phyloP scores from a whole-genome alignment of 2,797 vertebrate genomes.

The Alouatta caraya region DNA sequence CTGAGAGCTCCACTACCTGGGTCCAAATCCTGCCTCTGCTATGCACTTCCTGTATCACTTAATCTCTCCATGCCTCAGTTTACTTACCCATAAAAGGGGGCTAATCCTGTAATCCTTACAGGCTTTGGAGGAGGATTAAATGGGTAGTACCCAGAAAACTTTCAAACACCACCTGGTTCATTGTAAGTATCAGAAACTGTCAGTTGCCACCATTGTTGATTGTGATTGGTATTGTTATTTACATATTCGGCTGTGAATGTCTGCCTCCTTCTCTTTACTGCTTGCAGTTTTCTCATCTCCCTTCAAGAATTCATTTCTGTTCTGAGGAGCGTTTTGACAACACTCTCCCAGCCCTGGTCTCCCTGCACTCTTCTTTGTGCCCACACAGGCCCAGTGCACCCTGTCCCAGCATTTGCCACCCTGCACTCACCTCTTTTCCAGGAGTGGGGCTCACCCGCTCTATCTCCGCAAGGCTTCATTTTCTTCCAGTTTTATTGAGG shows the following conservation, averaged over 20 bases:
- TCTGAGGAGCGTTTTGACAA: no score
- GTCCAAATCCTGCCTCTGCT: background rate
- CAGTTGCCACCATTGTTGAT: background rate
- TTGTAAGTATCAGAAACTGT: background rate
- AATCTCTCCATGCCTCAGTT: background rate
- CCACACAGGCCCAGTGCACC: background rate
- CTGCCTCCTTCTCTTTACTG: background rate
- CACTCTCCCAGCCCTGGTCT: background rate
- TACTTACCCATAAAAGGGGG: background rate
- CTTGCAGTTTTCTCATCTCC: background rate
- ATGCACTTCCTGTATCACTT: background rate
- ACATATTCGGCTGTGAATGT: background rate
- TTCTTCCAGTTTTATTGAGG: background rate
- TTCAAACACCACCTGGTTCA: background rate
- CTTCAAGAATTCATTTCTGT: background rate
- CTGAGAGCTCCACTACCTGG: background rate
- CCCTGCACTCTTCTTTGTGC: background rate
- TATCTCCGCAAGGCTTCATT: background rate
- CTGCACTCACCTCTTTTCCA: background rate
- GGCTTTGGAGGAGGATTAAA: background rate
- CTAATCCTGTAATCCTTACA: background rate
- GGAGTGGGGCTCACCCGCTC: background rate
- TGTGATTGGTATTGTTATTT: background rate
- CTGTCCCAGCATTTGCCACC: fast-evolving
- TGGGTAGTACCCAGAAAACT: background rate